Conservation (phyloP, 2,113 vertebrate species). For the Entomyzon cyanotis region DNA sequence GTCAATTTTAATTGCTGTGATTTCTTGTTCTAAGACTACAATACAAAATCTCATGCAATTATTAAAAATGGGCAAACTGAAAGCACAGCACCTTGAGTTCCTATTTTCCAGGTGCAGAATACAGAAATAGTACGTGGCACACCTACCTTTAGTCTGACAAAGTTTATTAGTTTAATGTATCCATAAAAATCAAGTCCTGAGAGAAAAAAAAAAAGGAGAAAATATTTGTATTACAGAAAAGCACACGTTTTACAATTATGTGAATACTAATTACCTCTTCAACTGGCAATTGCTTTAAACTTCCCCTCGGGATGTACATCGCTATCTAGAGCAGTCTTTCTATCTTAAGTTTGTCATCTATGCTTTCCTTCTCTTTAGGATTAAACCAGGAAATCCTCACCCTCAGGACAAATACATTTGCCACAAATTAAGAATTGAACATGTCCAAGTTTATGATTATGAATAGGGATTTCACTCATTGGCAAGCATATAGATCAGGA, state of each 20-base stretch:
- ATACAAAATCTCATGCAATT: not conserved
- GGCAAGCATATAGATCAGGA: not conserved
- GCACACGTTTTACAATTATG: not conserved
- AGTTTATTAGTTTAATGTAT: constrained; percentile 95
- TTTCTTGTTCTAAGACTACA: not conserved
- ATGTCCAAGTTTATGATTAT: not conserved
- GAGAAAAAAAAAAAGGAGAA: not conserved
- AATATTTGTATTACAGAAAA: not conserved
- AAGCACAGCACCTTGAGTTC: not conserved
- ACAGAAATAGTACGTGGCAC: not conserved
- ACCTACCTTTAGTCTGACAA: constrained; percentile 86
- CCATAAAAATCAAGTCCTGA: constrained; percentile 93
- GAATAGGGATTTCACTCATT: not conserved
- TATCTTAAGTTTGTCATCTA: not conserved
- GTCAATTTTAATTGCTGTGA: fast-evolving
- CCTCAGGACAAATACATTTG: not conserved
- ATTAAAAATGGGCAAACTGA: not conserved
- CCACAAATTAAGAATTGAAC: not conserved
- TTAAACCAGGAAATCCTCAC: not conserved
- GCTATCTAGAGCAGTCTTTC: not conserved
- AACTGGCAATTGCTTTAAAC: not conserved
- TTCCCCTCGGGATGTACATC: not conserved
- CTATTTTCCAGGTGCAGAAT: not conserved
- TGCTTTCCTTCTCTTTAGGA: not conserved
- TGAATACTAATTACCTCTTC: not conserved